phyloP scores from a whole-genome alignment of 1,140 invertebrate species.

The Brachionus angularis region DNA sequence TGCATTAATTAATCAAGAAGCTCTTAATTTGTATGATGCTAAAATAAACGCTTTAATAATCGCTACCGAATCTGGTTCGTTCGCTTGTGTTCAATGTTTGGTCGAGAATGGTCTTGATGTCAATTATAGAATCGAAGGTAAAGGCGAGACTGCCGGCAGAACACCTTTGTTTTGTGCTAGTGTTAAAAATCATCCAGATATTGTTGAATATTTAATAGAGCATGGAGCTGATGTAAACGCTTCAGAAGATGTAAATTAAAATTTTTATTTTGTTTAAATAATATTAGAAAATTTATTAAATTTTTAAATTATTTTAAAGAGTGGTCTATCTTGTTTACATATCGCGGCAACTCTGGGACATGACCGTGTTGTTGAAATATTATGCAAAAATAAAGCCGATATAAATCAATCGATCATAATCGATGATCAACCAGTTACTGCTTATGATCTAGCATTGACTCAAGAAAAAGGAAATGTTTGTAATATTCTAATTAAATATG shows the following conservation, averaged over 20 bases:
- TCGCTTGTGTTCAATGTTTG: slow-evolving; percentile 33
- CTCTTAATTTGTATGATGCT: slow-evolving; percentile 43
- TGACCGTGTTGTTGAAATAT: slow-evolving; percentile 23
- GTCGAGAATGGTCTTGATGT: slow-evolving; percentile 37
- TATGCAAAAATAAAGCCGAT: slow-evolving; percentile 42
- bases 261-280: not conserved
- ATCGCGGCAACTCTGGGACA: slow-evolving; percentile 43
- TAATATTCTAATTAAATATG: slow-evolving; percentile 42
- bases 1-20: slow-evolving; percentile 7
- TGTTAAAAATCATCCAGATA: slow-evolving; percentile 43
- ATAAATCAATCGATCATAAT: slow-evolving; percentile 44
- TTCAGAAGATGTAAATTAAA: slow-evolving; percentile 40
- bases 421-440: slow-evolving; percentile 35
- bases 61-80: slow-evolving; percentile 43
- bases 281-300: too few species aligned
- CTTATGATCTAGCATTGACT: slow-evolving; percentile 34
- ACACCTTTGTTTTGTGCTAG: slow-evolving; percentile 45
- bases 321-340: slow-evolving; percentile 43
- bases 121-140: slow-evolving; percentile 44
- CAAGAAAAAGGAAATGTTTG: slow-evolving; percentile 39
- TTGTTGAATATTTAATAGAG: slow-evolving; percentile 43
- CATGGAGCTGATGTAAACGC: slow-evolving; percentile 44
- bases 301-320: too few species aligned
- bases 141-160: slow-evolving; percentile 41
- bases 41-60: slow-evolving; percentile 45